Conservation (phyloP, 2,888 invertebrate genomes). For the Lasioglossum villosulum region DNA sequence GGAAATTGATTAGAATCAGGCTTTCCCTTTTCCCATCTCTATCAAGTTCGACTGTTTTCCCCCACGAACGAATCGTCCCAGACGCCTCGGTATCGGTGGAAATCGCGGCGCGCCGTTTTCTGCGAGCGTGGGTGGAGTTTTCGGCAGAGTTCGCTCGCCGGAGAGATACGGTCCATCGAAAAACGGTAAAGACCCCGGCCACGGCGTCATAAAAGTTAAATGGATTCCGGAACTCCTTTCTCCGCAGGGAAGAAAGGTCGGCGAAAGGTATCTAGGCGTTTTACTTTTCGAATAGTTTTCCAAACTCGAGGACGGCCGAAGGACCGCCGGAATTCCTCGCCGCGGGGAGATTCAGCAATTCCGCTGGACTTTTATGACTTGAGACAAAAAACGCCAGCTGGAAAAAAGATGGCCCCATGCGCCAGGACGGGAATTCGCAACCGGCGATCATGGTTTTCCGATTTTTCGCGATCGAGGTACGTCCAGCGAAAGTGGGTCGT, state of each 20-base stretch:
- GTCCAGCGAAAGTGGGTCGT: background rate
- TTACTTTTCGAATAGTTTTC: conserved; percentile 60
- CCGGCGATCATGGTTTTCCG: background rate
- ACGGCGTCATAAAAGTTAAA: conserved; percentile 70
- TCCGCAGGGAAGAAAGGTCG: conserved; percentile 7
- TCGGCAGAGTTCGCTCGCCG: conserved; percentile 39
- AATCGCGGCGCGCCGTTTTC: background rate
- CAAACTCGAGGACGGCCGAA: conserved; percentile 32
- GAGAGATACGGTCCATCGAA: conserved; percentile 59
- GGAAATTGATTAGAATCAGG: background rate
- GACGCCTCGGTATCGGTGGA: background rate
- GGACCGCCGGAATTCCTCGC: conserved; percentile 35
- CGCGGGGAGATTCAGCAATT: conserved; percentile 59
- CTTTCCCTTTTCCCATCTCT: background rate
- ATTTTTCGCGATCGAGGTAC: background rate
- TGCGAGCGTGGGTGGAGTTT: conserved; percentile 2
- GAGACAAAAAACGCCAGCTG: conserved; percentile 2
- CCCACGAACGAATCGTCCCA: background rate
- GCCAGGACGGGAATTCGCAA: background rate
- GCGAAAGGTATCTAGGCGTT: conserved; percentile 52
- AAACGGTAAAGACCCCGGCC: conserved; percentile 57
- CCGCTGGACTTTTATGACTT: conserved; percentile 47
- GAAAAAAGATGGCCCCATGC: background rate
- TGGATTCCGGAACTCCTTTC: conserved; percentile 61
- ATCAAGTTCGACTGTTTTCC: background rate